Conservation (phyloP, 2,888 invertebrate genomes). For the Oxycera nigricornis region DNA sequence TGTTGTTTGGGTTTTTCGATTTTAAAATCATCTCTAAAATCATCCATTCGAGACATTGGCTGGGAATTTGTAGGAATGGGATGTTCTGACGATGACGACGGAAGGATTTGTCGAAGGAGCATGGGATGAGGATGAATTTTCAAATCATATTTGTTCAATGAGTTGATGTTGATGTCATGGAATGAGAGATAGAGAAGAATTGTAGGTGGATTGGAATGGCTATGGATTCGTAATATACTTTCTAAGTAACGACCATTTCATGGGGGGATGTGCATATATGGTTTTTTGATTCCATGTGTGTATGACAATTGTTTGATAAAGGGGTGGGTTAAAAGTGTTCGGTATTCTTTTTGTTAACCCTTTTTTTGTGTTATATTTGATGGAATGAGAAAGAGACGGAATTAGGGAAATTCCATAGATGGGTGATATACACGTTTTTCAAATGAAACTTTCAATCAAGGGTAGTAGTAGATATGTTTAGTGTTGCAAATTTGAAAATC, state of each 20-base stretch:
- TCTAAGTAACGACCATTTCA: slow-evolving; percentile 32
- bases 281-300: slow-evolving; percentile 19
- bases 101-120: slow-evolving; percentile 1
- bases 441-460: too few species aligned
- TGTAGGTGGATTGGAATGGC: neutral
- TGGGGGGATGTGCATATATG: slow-evolving; percentile 24
- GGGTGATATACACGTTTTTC: too few species aligned
- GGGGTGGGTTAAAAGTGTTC: neutral
- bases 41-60: slow-evolving; percentile 37
- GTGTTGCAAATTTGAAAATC: too few species aligned
- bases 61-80: neutral
- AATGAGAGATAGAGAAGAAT: neutral
- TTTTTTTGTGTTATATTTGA: slow-evolving; percentile 7
- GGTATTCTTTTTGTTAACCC: neutral
- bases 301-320: slow-evolving; percentile 25
- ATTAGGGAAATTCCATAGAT: neutral
- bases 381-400: neutral
- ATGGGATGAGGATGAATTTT: slow-evolving; percentile 6
- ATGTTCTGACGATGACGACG: neutral
- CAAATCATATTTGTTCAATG: slow-evolving; percentile 29
- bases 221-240: neutral
- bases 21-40: slow-evolving; percentile 36
- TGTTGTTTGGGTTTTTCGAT: slow-evolving; percentile 37
- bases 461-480: too few species aligned
- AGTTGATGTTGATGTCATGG: neutral